Conservation (phyloP, 2,113 vertebrate genomes). For the Proterorhinus semilunaris region DNA sequence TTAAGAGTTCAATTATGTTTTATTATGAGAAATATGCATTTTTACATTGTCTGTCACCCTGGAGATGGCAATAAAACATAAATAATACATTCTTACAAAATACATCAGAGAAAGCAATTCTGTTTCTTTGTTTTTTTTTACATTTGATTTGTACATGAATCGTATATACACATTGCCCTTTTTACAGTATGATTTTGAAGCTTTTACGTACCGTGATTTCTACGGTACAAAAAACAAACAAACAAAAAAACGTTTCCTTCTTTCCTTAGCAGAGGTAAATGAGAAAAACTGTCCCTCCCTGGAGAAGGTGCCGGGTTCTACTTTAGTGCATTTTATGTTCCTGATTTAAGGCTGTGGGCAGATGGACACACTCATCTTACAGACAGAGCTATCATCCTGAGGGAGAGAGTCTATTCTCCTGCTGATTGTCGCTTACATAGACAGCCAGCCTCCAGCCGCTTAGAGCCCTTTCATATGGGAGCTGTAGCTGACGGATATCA, state of each 20-base stretch:
- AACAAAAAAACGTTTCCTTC: constrained; percentile 47
- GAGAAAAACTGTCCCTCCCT: constrained; percentile 54
- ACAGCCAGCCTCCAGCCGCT: constrained; percentile 23
- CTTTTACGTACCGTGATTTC: constrained; percentile 56
- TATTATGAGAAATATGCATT: constrained; percentile 84
- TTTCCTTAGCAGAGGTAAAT: constrained; percentile 76
- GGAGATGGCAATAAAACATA: constrained; percentile 83
- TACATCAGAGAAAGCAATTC: constrained; percentile 68
- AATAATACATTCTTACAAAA: constrained; percentile 93
- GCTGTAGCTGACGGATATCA: constrained; percentile 45
- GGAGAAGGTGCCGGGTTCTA: constrained; percentile 68
- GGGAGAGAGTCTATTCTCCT: constrained; percentile 43
- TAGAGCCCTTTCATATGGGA: constrained; percentile 36
- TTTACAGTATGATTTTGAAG: constrained; percentile 67
- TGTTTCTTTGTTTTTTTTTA: constrained; percentile 64
- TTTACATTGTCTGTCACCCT: constrained; percentile 78
- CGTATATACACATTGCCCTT: constrained; percentile 85
- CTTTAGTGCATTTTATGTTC: constrained; percentile 79
- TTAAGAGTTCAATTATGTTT: constrained; percentile 63
- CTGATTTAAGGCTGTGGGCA: constrained; percentile 73
- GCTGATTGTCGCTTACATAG: constrained; percentile 62
- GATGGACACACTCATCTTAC: constrained; percentile 45
- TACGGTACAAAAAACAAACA: constrained; percentile 50
- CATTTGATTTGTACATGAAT: constrained; percentile 89
- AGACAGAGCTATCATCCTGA: constrained; percentile 50